Evolutionary conservation across 2,888 invertebrate species (phyloP), one percentile per base, ranked within the genome.

Genomic region (Apamea sordens): DNA sequence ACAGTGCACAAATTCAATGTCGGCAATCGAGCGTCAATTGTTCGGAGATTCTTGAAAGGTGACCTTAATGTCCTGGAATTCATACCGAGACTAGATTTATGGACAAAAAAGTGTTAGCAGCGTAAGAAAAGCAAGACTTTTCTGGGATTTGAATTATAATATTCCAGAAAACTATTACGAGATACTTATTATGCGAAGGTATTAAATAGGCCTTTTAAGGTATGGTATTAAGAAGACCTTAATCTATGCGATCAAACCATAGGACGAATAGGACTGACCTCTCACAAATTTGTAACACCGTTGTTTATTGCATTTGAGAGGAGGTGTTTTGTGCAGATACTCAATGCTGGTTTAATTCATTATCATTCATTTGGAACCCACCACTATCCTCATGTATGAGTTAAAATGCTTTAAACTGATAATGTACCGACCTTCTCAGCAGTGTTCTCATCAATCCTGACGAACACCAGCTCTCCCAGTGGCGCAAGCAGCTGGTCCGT

Each of bases 381-480:
- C 1, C 10, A 64, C 63, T 64, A 32, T 63, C 18, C 32, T 63
- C 63, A 63, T 18, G 63, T 32, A 8, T 18, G 18, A 18, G 32
- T 63, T 63, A 18, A 56, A 28, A 63, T 63, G 63, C 32, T 64
- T 10, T 36, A 64, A 36, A 64, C 32, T 24, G n/a, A 21, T 36
- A 24, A 68, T 36, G n/a, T 47, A 56, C 67, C 28, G 82, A 96
- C 96, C 95, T 96, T 97, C 89, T 96, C 96, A 0, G 95, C 96
- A 0, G 91, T 91, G 83, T 90, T 92, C 36, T 95, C 95, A 80
- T 96, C 96, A 8, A 96, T 86, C 15, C 96, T 89, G 32, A 96
- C 96, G 89, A 92, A 96, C 0, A 92, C 96, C 18, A 96, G 94
- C 85, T 97, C 96, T 0, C 90, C 95, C 2, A 96, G 93, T 71